Base-by-base conservation (phyloP, 2,888 invertebrate genomes). In the Athripsodes cinereus region DNA sequence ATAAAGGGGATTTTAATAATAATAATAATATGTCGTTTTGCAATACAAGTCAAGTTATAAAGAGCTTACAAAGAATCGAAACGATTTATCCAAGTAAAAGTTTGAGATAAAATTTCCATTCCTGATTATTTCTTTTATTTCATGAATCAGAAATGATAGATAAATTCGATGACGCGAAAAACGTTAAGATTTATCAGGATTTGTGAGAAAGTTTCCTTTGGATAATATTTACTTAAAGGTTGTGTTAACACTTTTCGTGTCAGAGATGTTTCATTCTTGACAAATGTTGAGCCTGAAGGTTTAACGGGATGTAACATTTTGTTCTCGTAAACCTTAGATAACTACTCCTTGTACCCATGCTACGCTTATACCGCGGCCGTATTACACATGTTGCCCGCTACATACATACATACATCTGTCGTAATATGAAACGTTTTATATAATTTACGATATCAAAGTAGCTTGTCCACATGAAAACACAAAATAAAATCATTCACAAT, bases 341-440 rank as follows among this genome's bases (percentile, higher is more conserved):
- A n/a, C n/a, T n/a, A n/a, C n/a, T 26, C 26, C 26, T 26, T 26
- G 26, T 26, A 40, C 3, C 40, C 40, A 40, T 40, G 16, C 13
- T 40, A 34, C 51, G 52, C n/a, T 44, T 21, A 55, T 50, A 56
- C 52, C 21, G 22, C 16, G 48, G 16, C 50, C 48, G 35, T 55
- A 31, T n/a, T n/a, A n/a, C 3, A 26, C 10, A 26, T 26, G 26
- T 26, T 26, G 26, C 26, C n/a, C 26, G 26, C 26, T 26, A 26
- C n/a, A n/a, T n/a, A n/a, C n/a, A n/a, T n/a, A n/a, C n/a, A n/a
- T 50, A 50, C 58, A 58, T 49, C 58, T 54, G 54, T 58, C 54
- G 46, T 59, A 20, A 55, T 35, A 22, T 51, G 46, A 21, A 52
- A 44, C 13, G 22, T 50, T 50, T 50, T 26, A 21, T 6, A 47